Base-by-base conservation (phyloP, 2,888 invertebrate genomes). In the Mimachlamys varia region DNA sequence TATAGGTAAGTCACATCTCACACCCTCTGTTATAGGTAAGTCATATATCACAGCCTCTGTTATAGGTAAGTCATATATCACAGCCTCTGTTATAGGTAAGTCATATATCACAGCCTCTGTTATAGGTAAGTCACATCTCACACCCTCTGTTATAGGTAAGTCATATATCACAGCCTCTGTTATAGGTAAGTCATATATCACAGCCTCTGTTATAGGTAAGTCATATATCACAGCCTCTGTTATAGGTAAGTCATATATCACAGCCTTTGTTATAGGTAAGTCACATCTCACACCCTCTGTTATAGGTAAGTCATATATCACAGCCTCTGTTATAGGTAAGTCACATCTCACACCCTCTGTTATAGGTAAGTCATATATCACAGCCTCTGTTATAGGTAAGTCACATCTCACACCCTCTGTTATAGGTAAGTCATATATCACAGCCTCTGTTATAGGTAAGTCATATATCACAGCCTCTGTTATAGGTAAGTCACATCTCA, bases 371-470 rank as follows among this genome's bases (percentile, higher is more conserved):
- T n/a, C n/a, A n/a, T n/a, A n/a, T n/a, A n/a, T 96, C n/a, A 96
- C 96, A 88, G 94, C 95, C 15, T 94, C 96, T 49, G 91, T 96
- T 88, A 93, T 95, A 92, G 96, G 96, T 96, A 93, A 92, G 95
- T 90, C 49, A 49, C 33, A 58, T 58, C 53, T 53, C 53, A 58
- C n/a, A 58, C 1, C 58, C 19, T 58, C 0, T 22, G 7, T 58
- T 58, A 58, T 58, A n/a, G 58, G 58, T 58, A 58, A 19, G 58
- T 58, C 58, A 22, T 10, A 58, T n/a, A 0, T 58, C 58, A 58
- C 3, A 58, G 19, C 22, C 19, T 58, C 58, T 22, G 7, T 58
- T 58, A 22, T 58, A n/a, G 58, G 58, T 58, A 58, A 19, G 58
- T n/a, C 22, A 4, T 2, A 58, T n/a, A 0, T 58, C 58, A 58